Base-by-base conservation (phyloP, 1,140 invertebrate genomes). In the Heliconius nattereri region DNA sequence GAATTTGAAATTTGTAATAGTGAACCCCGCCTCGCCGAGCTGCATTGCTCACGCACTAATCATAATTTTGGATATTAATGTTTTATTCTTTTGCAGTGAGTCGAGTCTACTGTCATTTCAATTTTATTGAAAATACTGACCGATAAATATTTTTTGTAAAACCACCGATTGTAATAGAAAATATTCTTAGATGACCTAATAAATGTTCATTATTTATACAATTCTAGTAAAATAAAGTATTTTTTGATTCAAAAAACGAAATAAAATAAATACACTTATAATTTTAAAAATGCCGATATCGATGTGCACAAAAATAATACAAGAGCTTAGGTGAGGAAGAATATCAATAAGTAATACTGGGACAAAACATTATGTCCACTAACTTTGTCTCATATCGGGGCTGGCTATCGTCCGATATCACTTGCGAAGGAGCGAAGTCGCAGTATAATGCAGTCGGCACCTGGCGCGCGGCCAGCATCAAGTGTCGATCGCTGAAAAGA, bases 391-490 rank as follows among this genome's bases (percentile, higher is more conserved):
- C 60, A 66, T 66, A 66, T 66, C 60, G 26, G 60, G 26, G 60
- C 29, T 26, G 26, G 60, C 60, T 29, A 29, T 29, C 23, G 60
- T 26, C 60, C 26, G 60, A 66, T 66, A 29, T 66, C 29, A 29
- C 29, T 29, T 29, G 60, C 23, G 57, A 66, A 66, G 57, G 57
- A 66, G 57, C 23, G 57, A 29, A 66, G 57, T 66, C 57, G 57
- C 23, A 26, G 57, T 60, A 60, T 60, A 60, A 11, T 11, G n/a
- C 57, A 60, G 57, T 66, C 23, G 66, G 66, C 70, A 77, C 70
- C 76, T 77, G 76, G 76, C 76, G 66, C 7, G 45, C 7, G 32
- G 70, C 76, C 76, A 77, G 71, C 76, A 66, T 66, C 1, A 66
- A 29, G 8, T 66, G 13, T 29, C 11, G 13, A 66, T 29, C 60